Base-by-base conservation (phyloP, 2,888 invertebrate species). In the Agrilus cyanescens region DNA sequence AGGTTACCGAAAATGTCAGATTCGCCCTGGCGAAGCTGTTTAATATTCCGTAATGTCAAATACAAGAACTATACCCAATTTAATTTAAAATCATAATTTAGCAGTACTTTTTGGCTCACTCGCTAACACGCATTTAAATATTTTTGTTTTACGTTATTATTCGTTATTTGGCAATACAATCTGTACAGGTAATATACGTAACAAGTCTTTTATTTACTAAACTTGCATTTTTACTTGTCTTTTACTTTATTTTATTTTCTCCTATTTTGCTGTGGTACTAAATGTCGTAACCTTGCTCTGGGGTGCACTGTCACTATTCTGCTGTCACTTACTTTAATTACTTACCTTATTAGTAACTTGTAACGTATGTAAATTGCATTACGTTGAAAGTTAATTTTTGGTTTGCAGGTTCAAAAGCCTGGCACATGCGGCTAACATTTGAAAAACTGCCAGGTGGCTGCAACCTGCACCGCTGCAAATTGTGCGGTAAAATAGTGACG, bases 381-480 rank as follows among this genome's bases (percentile, higher is more conserved):
- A 45, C 50, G 47, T 50, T 50, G n/a, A 52, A 52, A 51, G 49
- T 52, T 48, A 50, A 40, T 52, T 53, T 53, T 53, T 52, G 52
- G 52, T 73, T 82, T 82, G 78, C 83, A 87, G 88, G 87, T 82
- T 86, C 87, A 71, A 86, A 86, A 82, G 85, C 86, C 79, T 87
- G 87, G 85, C 87, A 87, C 78, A 87, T 87, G 87, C 85, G 87
- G 77, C 82, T 87, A 74, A 87, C 87, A 73, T 88, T 87, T 78
- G 88, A 88, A 79, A 85, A 87, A 67, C 80, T 87, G 75, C 85
- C 86, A 72, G 87, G 87, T 73, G 85, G 85, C 75, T 84, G 85
- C 71, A 88, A 88, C 78, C 83, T 86, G 76, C 87, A 88, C 78
- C 85, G 86, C 70, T 88, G 88, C 80, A 87, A 87, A 79, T 80